A percentile compares a stretch with the other conserved stretches of the same genome.
These are phyloP conservation scores for Trichonephila clavipes DNA, from an alignment of 1,140 invertebrate genomes.

Conservation along the genomic window DNA sequence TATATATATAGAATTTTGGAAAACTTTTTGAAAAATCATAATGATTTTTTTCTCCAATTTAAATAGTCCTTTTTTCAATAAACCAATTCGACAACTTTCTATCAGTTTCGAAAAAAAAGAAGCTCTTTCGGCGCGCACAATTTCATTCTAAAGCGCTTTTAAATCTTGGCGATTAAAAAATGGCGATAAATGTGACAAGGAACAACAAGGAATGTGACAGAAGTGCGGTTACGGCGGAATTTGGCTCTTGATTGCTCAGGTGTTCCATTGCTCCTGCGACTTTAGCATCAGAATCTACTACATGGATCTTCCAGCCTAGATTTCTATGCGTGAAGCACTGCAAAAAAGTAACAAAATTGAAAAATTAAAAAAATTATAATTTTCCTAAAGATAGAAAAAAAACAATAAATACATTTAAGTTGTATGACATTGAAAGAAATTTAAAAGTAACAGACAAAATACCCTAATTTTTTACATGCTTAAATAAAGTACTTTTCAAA, in stretches of 20 bases:
- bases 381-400: too few relatives aligned
- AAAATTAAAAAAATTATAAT: background rate
- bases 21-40: too few relatives aligned
- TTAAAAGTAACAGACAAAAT: too few relatives aligned
- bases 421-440: too few relatives aligned
- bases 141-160: slow-evolving; percentile 27
- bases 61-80: background rate
- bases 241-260: slow-evolving; percentile 16
- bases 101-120: background rate
- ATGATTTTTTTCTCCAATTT: too few relatives aligned
- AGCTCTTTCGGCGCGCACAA: background rate
- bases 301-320: slow-evolving; percentile 97
- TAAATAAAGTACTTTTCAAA: too few relatives aligned
- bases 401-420: too few relatives aligned
- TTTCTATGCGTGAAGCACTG: slow-evolving; percentile 95
- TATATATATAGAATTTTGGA: too few relatives aligned
- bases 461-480: too few relatives aligned
- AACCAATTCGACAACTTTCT: background rate
- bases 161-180: background rate
- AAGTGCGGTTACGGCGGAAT: background rate
- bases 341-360: slow-evolving; percentile 78
- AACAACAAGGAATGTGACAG: background rate
- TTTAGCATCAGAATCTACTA: slow-evolving; percentile 80
- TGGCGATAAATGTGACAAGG: background rate
- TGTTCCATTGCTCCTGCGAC: slow-evolving; percentile 48